Evolutionary conservation across 2,888 invertebrate genomes (phyloP), one percentile per base, ranked within the genome.

Genomic region (Lathronympha strigana): DNA sequence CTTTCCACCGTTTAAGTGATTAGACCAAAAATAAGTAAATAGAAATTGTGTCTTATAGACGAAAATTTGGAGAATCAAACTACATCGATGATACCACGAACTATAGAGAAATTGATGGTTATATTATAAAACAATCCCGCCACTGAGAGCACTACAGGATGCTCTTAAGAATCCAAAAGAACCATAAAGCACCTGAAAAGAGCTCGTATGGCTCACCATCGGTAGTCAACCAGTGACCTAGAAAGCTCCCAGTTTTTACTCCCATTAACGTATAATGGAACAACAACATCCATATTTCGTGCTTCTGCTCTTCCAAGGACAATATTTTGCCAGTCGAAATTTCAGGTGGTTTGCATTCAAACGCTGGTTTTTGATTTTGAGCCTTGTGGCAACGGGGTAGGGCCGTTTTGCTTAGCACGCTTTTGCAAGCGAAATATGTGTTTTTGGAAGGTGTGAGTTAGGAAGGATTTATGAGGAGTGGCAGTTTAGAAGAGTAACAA

Each of bases 391-490:
- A 19, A 36, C 25, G 21, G 33, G 15, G 28, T 40, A 60, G 8
- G 38, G 51, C 4, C 53, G 21, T 28, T 64, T 64, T 64, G 45
- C 60, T 21, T 51, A 43, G 50, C 47, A 17, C 21, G 43, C 51
- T 64, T 40, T 63, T 19, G 40, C 9, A 60, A 58, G n/a, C n/a
- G n/a, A n/a, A n/a, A 57, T 63, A 60, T 60, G 60, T 60, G 53
- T 58, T 58, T 55, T 51, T 23, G 40, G 50, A 19, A 43, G 50
- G 33, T 33, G 31, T n/a, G 51, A 36, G 45, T 2, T 60, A 8
- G 45, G 64, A 57, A 21, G 33, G 17, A 25, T 6, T 21, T 47
- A 60, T 64, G 53, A 23, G 11, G 64, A 17, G 17, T 0, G 15
- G 25, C 58, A 4, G 47, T 43, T 63, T 58, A 51, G 6, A 13